These are phyloP conservation scores for Melieria picta DNA, from an alignment of 2,888 invertebrate genomes.

Conservation along the genomic window DNA sequence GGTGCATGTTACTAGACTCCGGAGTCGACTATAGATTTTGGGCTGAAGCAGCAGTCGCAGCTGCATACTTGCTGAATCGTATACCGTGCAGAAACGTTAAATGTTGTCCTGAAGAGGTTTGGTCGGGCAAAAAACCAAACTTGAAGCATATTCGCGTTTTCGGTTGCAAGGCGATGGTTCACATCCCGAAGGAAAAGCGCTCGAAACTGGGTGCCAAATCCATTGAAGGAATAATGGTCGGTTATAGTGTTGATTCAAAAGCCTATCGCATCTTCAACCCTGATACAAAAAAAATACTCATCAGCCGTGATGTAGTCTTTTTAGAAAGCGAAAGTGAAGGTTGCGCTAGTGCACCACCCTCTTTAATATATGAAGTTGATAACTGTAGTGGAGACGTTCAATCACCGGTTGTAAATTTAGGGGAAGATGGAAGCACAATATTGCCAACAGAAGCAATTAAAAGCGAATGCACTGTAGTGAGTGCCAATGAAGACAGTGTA, in stretches of 20 bases:
- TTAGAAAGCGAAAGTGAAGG: background rate
- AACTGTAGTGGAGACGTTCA: too few species aligned
- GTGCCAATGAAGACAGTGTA: too few species aligned
- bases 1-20: constrained; percentile 40
- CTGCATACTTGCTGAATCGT: constrained; percentile 25
- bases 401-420: too few species aligned
- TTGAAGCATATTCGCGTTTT: constrained; percentile 28
- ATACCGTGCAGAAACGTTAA: constrained; percentile 18
- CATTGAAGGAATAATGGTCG: constrained; percentile 12
- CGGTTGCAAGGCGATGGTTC: constrained; percentile 33
- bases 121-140: constrained; percentile 19
- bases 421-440: too few species aligned
- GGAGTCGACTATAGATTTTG: constrained; percentile 28
- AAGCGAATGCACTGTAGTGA: too few species aligned
- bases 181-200: constrained; percentile 29
- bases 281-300: background rate
- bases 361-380: too few species aligned
- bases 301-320: constrained; percentile 4
- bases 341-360: too few species aligned
- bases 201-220: constrained; percentile 28
- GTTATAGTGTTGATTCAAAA: constrained; percentile 12
- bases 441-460: too few species aligned
- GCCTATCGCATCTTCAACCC: constrained; percentile 21
- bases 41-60: constrained; percentile 28
- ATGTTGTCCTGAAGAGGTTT: constrained; percentile 16